Conservation (phyloP, 2,113 vertebrate genomes). For the Anolis carolinensis region DNA sequence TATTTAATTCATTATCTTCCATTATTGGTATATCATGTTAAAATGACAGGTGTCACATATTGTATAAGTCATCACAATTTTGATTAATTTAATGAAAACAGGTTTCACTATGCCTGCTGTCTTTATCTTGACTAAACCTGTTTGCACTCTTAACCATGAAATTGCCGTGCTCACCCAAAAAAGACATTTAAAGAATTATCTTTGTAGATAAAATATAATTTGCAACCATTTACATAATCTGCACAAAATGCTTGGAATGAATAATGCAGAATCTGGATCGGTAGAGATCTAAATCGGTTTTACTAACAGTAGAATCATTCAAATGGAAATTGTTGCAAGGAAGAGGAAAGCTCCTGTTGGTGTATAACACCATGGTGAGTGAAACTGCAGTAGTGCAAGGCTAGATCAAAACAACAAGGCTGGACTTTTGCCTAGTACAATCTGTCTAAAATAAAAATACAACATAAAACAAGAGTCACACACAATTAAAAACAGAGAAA, state of each 20-base stretch:
- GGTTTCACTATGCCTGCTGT: slow-evolving; percentile 47
- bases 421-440: background rate
- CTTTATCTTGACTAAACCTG: slow-evolving; percentile 15
- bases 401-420: background rate
- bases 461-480: background rate
- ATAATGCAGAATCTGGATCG: slow-evolving; percentile 37
- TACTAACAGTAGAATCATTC: slow-evolving; percentile 40
- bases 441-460: background rate
- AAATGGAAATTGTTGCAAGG: background rate
- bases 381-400: background rate
- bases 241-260: slow-evolving; percentile 32
- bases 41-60: slow-evolving; percentile 80
- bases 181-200: background rate
- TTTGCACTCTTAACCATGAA: slow-evolving; percentile 22
- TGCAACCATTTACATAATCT: background rate
- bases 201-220: background rate
- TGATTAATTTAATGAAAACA: slow-evolving; percentile 62
- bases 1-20: slow-evolving; percentile 79
- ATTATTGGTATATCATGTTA: slow-evolving; percentile 75
- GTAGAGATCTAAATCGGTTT: slow-evolving; percentile 57
- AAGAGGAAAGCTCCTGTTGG: background rate
- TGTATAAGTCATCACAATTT: slow-evolving; percentile 70
- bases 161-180: slow-evolving; percentile 34
- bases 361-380: background rate
- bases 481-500: slow-evolving; percentile 1